A percentile compares a stretch with the other conserved stretches of the same genome.
These are phyloP conservation scores for Pandemis heparana DNA, from an alignment of 2,888 invertebrate genomes.

Conservation along the genomic window DNA sequence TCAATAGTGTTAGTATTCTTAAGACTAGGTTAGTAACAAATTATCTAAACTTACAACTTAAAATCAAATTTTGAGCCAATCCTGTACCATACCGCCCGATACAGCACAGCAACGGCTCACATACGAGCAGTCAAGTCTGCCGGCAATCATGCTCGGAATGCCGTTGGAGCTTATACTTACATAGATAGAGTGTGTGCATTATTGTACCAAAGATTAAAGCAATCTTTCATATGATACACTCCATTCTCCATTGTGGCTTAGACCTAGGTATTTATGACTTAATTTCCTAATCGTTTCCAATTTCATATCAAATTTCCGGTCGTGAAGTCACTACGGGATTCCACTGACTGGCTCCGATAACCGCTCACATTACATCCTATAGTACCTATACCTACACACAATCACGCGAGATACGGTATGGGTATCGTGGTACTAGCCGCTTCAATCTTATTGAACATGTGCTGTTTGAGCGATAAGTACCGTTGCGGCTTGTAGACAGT, in stretches of 20 bases:
- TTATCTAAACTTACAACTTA: too few relatives aligned
- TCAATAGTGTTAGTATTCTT: too few relatives aligned
- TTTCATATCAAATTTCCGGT: conserved; percentile 1
- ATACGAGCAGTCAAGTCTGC: too few relatives aligned
- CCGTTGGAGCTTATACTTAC: too few relatives aligned
- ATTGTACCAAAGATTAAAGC: too few relatives aligned
- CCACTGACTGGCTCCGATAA: not conserved
- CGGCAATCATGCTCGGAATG: too few relatives aligned
- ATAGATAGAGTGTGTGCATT: too few relatives aligned
- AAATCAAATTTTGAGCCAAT: too few relatives aligned
- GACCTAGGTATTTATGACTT: not conserved
- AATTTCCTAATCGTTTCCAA: not conserved
- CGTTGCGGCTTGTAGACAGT: not conserved
- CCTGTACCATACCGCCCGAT: too few relatives aligned
- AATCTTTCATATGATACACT: too few relatives aligned
- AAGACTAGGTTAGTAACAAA: too few relatives aligned
- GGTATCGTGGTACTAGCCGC: not conserved
- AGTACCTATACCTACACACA: not conserved
- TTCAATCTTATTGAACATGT: not conserved
- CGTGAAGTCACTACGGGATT: not conserved
- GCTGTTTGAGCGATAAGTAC: not conserved
- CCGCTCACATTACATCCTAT: not conserved
- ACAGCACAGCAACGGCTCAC: too few relatives aligned
- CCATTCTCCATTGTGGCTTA: not conserved
- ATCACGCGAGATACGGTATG: not conserved